Conservation (phyloP, 2,888 invertebrate genomes). For the Pristionchus entomophagus region DNA sequence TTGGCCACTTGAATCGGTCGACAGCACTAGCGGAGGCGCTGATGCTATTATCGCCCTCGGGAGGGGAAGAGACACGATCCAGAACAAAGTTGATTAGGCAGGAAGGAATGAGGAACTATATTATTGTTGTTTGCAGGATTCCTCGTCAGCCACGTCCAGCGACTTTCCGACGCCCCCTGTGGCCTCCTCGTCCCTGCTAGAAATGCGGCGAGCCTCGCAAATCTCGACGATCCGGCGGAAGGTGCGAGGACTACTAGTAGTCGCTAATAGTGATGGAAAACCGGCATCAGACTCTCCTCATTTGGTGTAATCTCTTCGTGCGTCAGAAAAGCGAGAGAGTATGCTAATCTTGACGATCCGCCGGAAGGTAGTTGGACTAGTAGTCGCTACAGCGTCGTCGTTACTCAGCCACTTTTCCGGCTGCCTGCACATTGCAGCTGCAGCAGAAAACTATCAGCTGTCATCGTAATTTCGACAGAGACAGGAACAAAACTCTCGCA, state of each 20-base stretch:
- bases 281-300: no score
- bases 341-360: background rate
- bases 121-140: slow-evolving; percentile 39
- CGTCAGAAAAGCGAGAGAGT: background rate
- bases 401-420: background rate
- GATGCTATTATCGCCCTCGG: background rate
- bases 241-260: background rate
- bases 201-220: slow-evolving; percentile 19
- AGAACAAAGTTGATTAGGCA: background rate
- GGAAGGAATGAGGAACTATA: background rate
- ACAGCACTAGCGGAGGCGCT: background rate
- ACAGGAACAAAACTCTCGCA: background rate
- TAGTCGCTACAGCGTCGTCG: background rate
- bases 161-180: slow-evolving; percentile 32
- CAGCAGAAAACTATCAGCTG: background rate
- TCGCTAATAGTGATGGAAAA: no score
- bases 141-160: slow-evolving; percentile 39
- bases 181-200: background rate
- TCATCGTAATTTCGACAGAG: background rate
- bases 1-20: background rate
- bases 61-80: background rate
- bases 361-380: background rate
- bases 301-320: background rate
- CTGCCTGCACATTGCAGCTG: background rate
- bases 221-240: slow-evolving; percentile 7